phyloP scores from a whole-genome alignment of 2,797 vertebrate genomes.

The Urophycis tenuis region DNA sequence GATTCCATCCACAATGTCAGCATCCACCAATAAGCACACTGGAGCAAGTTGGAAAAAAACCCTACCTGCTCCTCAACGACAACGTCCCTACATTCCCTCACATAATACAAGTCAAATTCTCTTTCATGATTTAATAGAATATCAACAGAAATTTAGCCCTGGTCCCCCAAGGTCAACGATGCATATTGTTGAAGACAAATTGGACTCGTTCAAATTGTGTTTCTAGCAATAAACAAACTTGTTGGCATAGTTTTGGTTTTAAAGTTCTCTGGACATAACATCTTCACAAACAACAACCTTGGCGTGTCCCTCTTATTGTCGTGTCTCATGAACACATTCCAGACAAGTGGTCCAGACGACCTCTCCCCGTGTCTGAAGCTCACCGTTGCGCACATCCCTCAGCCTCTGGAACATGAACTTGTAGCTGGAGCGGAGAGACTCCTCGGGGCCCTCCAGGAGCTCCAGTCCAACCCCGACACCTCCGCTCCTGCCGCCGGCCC shows the following conservation, averaged over 20 bases:
- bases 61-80: background rate
- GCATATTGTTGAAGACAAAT: background rate
- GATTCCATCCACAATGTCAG: background rate
- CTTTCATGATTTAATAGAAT: background rate
- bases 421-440: constrained; percentile 70
- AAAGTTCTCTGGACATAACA: too few species aligned
- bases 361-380: background rate
- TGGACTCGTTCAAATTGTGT: background rate
- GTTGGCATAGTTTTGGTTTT: too few species aligned
- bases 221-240: background rate
- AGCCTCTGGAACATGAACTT: constrained; percentile 92
- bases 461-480: constrained; percentile 44
- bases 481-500: constrained; percentile 62
- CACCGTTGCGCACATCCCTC: constrained; percentile 79
- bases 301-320: background rate
- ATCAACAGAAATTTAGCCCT: background rate
- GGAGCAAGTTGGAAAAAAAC: too few species aligned
- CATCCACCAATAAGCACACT: background rate
- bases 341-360: background rate
- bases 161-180: background rate
- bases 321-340: background rate
- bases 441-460: constrained; percentile 59
- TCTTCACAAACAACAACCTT: too few species aligned
- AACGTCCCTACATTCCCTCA: background rate
- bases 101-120: background rate